phyloP scores from a whole-genome alignment of 2,888 invertebrate species.

The Tachina lurida region DNA sequence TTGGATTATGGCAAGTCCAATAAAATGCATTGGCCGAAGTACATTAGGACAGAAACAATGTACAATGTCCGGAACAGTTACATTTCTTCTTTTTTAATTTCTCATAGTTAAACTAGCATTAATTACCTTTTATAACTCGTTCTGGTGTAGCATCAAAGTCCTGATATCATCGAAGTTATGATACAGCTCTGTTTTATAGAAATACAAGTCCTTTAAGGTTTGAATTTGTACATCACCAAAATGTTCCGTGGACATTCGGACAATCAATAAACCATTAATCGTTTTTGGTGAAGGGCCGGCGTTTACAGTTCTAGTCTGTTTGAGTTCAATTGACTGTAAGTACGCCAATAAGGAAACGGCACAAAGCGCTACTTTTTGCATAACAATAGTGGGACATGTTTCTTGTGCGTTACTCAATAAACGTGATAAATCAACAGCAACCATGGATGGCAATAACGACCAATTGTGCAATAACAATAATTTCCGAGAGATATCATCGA shows the following conservation, averaged over 20 bases:
- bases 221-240: slow-evolving; percentile 74
- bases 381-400: neutral
- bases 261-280: slow-evolving; percentile 70
- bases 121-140: slow-evolving; percentile 16
- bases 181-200: slow-evolving; percentile 71
- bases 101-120: neutral
- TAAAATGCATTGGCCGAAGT: too few relatives aligned
- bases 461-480: slow-evolving; percentile 73
- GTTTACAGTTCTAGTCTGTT: neutral
- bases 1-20: too few relatives aligned
- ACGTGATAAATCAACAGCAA: slow-evolving; percentile 75
- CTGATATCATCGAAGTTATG: slow-evolving; percentile 32
- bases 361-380: slow-evolving; percentile 63
- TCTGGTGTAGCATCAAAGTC: neutral
- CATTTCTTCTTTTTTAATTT: too few relatives aligned
- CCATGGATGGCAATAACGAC: slow-evolving; percentile 72
- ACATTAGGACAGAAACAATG: too few relatives aligned
- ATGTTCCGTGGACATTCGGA: slow-evolving; percentile 72
- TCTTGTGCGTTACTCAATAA: slow-evolving; percentile 8
- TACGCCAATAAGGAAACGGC: slow-evolving; percentile 65
- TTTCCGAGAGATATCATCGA: slow-evolving; percentile 74
- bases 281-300: neutral
- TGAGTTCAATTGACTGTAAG: slow-evolving; percentile 63
- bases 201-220: slow-evolving; percentile 76
- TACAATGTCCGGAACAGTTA: too few relatives aligned